Percentiles rank a stretch among this genome's conserved stretches.
Conservation (phyloP, 2,797 vertebrate genomes). For the Cichlasoma orientale region DNA sequence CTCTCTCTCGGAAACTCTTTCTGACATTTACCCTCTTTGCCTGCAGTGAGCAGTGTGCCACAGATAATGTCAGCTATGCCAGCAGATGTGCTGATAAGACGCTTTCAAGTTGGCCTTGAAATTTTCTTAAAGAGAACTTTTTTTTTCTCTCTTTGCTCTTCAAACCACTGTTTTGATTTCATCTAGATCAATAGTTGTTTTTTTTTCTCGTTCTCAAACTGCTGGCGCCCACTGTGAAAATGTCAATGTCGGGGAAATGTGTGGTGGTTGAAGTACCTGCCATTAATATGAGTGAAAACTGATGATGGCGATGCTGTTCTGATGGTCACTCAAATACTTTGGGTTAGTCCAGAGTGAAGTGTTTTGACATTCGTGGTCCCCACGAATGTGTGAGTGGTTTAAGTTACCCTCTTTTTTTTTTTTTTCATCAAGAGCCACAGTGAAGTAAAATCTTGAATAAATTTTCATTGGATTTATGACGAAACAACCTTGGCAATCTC, state of each 20-base stretch:
- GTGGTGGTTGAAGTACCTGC: neutral
- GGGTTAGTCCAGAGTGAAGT: neutral
- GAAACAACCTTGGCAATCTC: neutral
- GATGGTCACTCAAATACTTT: neutral
- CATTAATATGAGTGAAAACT: neutral
- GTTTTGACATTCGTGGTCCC: neutral
- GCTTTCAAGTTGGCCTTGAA: constrained; percentile 17
- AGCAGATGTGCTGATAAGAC: constrained; percentile 34
- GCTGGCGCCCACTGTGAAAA: neutral
- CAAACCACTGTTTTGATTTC: constrained; percentile 15
- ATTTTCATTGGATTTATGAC: neutral
- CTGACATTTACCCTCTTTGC: constrained; percentile 30
- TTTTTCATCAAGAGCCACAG: neutral
- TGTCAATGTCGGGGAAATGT: neutral
- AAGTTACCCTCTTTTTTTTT: neutral
- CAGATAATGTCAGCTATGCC: constrained; percentile 37
- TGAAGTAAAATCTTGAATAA: neutral
- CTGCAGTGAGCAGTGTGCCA: constrained; percentile 8
- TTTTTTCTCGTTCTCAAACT: neutral
- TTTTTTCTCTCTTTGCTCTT: neutral
- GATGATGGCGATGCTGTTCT: neutral
- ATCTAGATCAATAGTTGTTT: constrained; percentile 7
- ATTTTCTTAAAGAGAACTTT: neutral
- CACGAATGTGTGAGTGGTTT: neutral
- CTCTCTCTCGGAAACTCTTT: constrained; percentile 19